Evolutionary conservation across 2,113 vertebrate species (phyloP).

Genomic region (Clarias batrachus): DNA sequence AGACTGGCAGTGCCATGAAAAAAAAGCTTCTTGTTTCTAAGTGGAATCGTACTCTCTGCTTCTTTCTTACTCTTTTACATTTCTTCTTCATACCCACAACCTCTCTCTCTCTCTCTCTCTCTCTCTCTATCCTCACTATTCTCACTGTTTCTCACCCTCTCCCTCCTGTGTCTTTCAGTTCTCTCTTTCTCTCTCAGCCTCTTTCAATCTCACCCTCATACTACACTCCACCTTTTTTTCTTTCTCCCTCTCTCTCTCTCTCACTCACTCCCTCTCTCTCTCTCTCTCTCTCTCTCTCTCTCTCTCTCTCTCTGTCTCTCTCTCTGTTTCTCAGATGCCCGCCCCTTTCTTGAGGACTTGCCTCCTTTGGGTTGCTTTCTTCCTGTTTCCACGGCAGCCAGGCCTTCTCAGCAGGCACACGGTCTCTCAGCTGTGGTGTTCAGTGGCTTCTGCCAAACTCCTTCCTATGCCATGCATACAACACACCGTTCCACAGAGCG

Average conservation of each 20-base stretch:
- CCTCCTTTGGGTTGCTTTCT: slow-evolving; percentile 51
- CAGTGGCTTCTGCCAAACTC: slow-evolving; percentile 41
- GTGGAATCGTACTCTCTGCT: slow-evolving; percentile 13
- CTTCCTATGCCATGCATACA: slow-evolving; percentile 29
- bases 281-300: slow-evolving; percentile 28
- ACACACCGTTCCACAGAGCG: background rate
- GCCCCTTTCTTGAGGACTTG: slow-evolving; percentile 48
- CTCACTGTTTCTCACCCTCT: slow-evolving; percentile 3
- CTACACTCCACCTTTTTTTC: slow-evolving; percentile 36
- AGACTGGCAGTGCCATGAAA: slow-evolving; percentile 7
- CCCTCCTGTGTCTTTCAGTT: slow-evolving; percentile 9
- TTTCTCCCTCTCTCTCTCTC: slow-evolving; percentile 30
- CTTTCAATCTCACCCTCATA: slow-evolving; percentile 27
- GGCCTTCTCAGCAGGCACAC: slow-evolving; percentile 50
- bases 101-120: slow-evolving; percentile 14
- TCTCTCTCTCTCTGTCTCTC: slow-evolving; percentile 27
- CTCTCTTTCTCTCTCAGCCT: slow-evolving; percentile 18
- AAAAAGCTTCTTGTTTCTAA: background rate
- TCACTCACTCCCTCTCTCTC: slow-evolving; percentile 2
- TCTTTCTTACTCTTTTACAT: slow-evolving; percentile 16
- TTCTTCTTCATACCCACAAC: background rate
- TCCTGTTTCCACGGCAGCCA: slow-evolving; percentile 64
- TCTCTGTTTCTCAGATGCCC: slow-evolving; percentile 25
- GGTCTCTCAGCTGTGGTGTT: slow-evolving; percentile 34
- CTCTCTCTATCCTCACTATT: background rate